Evolutionary conservation across 2,888 invertebrate species (phyloP), one percentile per base, ranked within the genome.

Genomic region (Arge pagana): DNA sequence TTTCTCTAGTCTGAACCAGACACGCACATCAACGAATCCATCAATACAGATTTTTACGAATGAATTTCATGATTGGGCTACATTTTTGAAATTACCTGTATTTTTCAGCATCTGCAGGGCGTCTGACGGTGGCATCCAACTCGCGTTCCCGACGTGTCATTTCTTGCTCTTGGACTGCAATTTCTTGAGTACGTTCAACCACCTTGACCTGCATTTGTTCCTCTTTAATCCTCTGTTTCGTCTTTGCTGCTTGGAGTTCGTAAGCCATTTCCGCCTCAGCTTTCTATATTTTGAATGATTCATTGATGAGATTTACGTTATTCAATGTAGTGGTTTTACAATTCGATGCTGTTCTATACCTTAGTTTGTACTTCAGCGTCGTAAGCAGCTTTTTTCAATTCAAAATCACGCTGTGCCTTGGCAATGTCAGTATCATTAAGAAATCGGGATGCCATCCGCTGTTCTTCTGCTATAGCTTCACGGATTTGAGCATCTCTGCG

Each of bases 171-270:
- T 96, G 96, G 0, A 98, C 93, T 43, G 88, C 87, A 67, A 97
- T 96, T 79, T 95, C 93, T 74, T 96, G 96, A 0, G 89, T 86
- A 51, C 95, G 85, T 77, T 96, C 95, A 19, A 96, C 89, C 1
- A 95, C 90, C 59, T 88, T 86, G 52, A 97, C 94, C 73, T 97
- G 96, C 96, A 97, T 97, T 72, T 96, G 90, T 76, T 98, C 97
- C 68, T 96, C 96, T 79, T 94, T 95, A 67, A 95, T 94, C 57
- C 92, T 85, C 72, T 97, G 96, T 67, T 94, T 93, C 0, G 96
- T 96, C 78, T 96, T 96, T 1, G 95, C 95, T 1, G 94, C 94
- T 83, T 96, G 94, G 52, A 96, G 77, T 67, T 93, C 93, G 72
- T 90, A 94, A 0, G 95, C 94, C 85, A 95, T 85, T 76, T 95